Base-by-base conservation (phyloP, 1,140 invertebrate species). In the Andrena cerasifolii region DNA sequence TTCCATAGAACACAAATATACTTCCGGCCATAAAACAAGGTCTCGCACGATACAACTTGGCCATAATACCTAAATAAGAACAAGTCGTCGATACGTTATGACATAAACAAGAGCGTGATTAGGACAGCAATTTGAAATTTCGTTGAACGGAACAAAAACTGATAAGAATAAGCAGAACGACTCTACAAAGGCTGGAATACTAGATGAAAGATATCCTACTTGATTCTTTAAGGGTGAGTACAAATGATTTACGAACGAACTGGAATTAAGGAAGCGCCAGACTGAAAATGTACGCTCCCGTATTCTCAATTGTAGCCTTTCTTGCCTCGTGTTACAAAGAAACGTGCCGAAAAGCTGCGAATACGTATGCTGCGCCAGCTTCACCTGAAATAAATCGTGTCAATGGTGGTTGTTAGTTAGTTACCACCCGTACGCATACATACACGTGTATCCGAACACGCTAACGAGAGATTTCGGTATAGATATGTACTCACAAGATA, bases 321-420 rank as follows among this genome's bases (percentile, higher is more conserved):
- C 97, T 86, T 95, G 95, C 49, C 94, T 93, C 43, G 95, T 97
- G 92, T 99, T 99, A 92, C 97, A 99, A 63, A 99, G 94, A 94
- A 99, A 99, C 83, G 98, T 99, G 70, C 98, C 98, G 93, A 99
- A 99, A 84, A 99, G 94, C 91, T 98, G 98, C 47, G 98, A 99
- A 91, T 99, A 98, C 3, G 96, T 96, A 92, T 99, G 99, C 85
- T 98, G 97, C 4, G 96, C 97, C 83, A 99, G 93, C 94, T 99
- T 99, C 59, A 99, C 96, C 98, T 99, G 89, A 71, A 93, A 84
- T 28, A 26, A 1, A 56, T 26, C 33, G 6, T 49, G 12, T 33
- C 18, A 21, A 43, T 16, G 49, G 21, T 7, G n/a, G n/a, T 40
- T 18, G 33, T 6, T 61, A 40, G 56, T 33, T 59, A 21, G 12